Evolutionary conservation across 1,140 invertebrate genomes (phyloP), one percentile per base, ranked within the genome.

Genomic region (Vollenhovia emeryi): DNA sequence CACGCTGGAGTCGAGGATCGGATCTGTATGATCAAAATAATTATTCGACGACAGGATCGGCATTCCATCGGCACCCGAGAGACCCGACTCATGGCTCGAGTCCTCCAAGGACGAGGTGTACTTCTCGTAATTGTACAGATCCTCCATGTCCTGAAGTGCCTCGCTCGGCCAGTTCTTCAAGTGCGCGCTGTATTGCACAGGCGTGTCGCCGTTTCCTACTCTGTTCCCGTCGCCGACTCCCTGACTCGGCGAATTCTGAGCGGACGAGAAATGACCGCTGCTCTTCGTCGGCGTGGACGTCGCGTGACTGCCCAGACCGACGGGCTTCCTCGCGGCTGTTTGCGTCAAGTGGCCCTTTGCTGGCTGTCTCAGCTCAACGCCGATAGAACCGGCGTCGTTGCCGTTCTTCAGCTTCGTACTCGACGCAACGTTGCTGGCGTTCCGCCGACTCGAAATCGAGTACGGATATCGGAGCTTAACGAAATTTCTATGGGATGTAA

Each of bases 121-220:
- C 36, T 92, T 93, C 6, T 95, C 91, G 13, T 94, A 94, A 88
- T 93, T 92, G 24, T 92, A 90, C 0, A 94, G 55, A 86, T 95
- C 94, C 6, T 93, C 87, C 0, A 86, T 45, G 15, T 89, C 87
- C 11, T 92, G 82, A 0, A 92, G 30, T 30, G 88, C 86, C 0
- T 89, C 90, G 40, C 92, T 92, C 0, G 94, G 92, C 94, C 94
- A 95, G 48, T 93, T 92, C 80, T 94, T 95, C 36, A 91, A 66
- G 13, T 85, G 36, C 52, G 21, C 13, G 9, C 48, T 11, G 0
- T 30, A 18, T 15, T 43, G 21, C 7, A 36, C 43, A 3, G 33
- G 1, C 8, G 36, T 36, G 13, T 33, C 45, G 7, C 30, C 43
- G 2, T n/a, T 50, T 0, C 43, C 43, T 7, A 30, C 71, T 11